A percentile compares a stretch with the other conserved stretches of the same genome.
Conservation (phyloP, 2,888 invertebrate genomes). For the Blastobasis lacticolella region DNA sequence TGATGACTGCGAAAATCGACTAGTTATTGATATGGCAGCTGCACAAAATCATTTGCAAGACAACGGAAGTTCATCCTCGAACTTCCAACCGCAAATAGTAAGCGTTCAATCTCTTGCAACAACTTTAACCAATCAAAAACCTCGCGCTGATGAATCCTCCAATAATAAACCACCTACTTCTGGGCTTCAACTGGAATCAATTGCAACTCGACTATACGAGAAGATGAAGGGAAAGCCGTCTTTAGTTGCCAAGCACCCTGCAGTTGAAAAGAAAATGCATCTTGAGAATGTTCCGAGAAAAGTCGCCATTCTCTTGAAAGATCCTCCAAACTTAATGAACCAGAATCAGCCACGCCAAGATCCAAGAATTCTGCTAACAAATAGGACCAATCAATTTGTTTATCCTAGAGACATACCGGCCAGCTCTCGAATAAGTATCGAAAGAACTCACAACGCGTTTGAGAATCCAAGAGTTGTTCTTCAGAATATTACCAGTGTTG, state of each 20-base stretch:
- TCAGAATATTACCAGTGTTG: background rate
- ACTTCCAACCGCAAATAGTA: constrained; percentile 1
- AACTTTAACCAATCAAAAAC: constrained; percentile 1
- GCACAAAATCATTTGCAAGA: constrained; percentile 2
- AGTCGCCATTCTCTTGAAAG: background rate
- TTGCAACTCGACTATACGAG: background rate
- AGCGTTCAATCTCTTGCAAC: constrained; percentile 1
- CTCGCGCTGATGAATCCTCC: background rate
- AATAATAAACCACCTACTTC: background rate
- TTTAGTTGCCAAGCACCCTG: background rate
- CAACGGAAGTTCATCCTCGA: background rate
- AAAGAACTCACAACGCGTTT: background rate
- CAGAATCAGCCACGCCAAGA: background rate
- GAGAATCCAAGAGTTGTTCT: background rate
- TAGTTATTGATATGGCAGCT: background rate
- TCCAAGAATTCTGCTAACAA: background rate
- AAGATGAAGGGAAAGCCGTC: constrained; percentile 1
- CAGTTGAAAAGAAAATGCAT: background rate
- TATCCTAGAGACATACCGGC: background rate
- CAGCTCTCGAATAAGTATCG: background rate
- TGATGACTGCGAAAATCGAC: background rate
- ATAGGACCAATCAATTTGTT: background rate
- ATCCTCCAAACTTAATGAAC: background rate
- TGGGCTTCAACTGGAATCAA: background rate
- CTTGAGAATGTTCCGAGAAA: background rate